Evolutionary conservation across 1,140 invertebrate species (phyloP).

Genomic region (Ganaspis sp.): DNA sequence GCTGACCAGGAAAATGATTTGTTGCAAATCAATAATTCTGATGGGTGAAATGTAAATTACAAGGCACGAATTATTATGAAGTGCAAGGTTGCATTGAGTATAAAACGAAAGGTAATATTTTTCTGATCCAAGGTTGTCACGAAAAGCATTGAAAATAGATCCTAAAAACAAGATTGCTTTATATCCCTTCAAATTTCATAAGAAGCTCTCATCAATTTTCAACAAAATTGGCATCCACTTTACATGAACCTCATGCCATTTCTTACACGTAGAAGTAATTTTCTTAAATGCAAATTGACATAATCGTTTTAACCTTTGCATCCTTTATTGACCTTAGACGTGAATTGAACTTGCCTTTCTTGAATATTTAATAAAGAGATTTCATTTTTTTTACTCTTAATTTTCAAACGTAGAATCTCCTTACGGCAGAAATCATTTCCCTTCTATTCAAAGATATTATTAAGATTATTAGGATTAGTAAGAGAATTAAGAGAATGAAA

Average conservation of each 20-base stretch:
- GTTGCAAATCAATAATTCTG: background rate
- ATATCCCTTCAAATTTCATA: background rate
- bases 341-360: background rate
- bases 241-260: conserved; percentile 1
- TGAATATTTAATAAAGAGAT: background rate
- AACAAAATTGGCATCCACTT: background rate
- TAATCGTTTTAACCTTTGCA: conserved; percentile 8
- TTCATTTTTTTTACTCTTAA: background rate
- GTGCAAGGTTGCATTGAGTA: conserved; percentile 15
- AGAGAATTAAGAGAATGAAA: no score
- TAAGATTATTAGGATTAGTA: no score
- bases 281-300: conserved; percentile 10
- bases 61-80: background rate
- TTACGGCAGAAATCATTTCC: no score
- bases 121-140: conserved; percentile 9
- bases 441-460: no score
- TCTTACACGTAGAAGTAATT: conserved; percentile 6
- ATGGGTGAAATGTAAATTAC: background rate
- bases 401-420: background rate
- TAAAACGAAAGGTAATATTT: conserved; percentile 12
- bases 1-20: background rate
- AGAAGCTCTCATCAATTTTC: conserved; percentile 6
- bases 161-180: background rate
- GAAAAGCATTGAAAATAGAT: conserved; percentile 18
- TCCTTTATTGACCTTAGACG: conserved; percentile 7